phyloP scores from a whole-genome alignment of 1,140 invertebrate genomes.

The Drosophila nikananu region DNA sequence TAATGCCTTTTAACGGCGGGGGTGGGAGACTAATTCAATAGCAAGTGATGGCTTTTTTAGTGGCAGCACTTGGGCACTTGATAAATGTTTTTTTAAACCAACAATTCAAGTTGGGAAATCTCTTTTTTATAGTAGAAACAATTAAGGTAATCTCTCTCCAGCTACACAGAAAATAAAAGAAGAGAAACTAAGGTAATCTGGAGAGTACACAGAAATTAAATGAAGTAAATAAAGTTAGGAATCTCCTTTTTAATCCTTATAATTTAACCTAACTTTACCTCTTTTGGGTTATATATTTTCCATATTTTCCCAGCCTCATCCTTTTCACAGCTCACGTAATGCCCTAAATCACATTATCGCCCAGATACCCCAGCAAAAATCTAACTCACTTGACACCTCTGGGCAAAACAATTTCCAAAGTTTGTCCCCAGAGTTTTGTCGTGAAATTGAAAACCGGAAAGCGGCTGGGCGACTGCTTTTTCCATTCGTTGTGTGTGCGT shows the following conservation, averaged over 20 bases:
- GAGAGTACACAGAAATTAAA: neutral
- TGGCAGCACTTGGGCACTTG: neutral
- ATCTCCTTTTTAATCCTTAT: neutral
- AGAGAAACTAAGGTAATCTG: neutral
- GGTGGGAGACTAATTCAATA: constrained; percentile 2
- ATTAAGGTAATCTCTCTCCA: too few species aligned
- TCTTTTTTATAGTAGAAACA: too few species aligned
- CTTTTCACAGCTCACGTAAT: neutral
- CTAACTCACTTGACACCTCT: constrained; percentile 19
- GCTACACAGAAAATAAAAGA: too few species aligned
- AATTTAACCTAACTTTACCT: too few species aligned
- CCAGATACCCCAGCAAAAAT: constrained; percentile 21
- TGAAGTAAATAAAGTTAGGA: neutral
- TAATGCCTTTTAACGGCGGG: neutral
- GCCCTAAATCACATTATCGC: constrained; percentile 15
- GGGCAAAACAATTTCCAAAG: constrained; percentile 31
- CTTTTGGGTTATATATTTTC: neutral
- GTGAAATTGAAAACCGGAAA: constrained; percentile 51
- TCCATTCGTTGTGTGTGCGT: constrained; percentile 15
- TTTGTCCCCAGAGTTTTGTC: constrained; percentile 34
- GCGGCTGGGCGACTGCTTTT: constrained; percentile 28
- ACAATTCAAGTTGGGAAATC: neutral
- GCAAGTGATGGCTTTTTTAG: neutral
- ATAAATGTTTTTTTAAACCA: neutral
- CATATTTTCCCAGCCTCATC: neutral